Evolutionary conservation across 2,888 invertebrate species (phyloP).

Genomic region (Cyclophora punctaria): DNA sequence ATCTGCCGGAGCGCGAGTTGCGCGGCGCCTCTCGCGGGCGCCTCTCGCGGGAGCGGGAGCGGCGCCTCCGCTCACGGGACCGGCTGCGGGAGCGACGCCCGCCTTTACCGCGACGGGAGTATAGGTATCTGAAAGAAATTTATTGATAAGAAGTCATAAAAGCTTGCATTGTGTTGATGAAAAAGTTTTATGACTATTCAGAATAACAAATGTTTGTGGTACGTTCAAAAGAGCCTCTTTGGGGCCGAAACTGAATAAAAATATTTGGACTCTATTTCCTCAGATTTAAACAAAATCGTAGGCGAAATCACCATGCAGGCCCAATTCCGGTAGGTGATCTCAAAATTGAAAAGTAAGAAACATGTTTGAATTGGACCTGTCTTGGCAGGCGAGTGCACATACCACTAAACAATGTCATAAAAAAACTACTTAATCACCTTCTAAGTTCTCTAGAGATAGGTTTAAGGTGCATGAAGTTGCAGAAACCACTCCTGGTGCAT

Average conservation of each 20-base stretch:
- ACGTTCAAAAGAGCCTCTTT: too few species aligned
- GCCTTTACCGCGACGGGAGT: constrained; percentile 78
- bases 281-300: too few species aligned
- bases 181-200: too few species aligned
- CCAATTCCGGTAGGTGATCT: not conserved
- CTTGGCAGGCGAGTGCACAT: not conserved
- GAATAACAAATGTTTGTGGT: too few species aligned
- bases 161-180: too few species aligned
- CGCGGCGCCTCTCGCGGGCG: constrained; percentile 71
- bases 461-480: constrained; percentile 99
- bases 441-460: constrained; percentile 96
- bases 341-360: constrained; percentile 7
- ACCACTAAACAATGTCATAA: too few species aligned
- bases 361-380: not conserved
- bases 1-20: constrained; percentile 74
- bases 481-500: constrained; percentile 98
- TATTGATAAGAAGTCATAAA: too few species aligned
- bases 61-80: constrained; percentile 70
- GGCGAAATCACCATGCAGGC: too few species aligned
- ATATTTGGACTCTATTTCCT: too few species aligned
- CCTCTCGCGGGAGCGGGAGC: constrained; percentile 75
- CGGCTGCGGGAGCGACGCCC: constrained; percentile 52
- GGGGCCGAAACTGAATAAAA: too few species aligned
- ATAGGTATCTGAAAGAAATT: constrained; percentile 74
- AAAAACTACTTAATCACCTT: constrained; percentile 68